Evolutionary conservation across 2,888 invertebrate species (phyloP).

Genomic region (Caenorhabditis japonica): DNA sequence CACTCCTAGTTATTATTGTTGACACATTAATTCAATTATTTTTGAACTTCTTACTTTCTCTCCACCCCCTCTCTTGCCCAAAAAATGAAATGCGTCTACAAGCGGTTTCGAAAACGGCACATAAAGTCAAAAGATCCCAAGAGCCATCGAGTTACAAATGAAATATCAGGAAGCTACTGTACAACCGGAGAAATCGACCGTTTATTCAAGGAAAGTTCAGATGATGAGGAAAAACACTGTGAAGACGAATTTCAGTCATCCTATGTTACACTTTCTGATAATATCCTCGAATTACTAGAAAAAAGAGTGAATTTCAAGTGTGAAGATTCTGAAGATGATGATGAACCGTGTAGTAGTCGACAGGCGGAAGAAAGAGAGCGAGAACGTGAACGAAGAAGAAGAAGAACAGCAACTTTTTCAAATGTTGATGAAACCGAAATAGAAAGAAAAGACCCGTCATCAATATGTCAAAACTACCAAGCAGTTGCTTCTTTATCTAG

Average conservation of each 20-base stretch:
- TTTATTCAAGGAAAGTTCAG: neutral
- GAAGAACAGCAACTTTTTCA: neutral
- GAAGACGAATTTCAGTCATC: neutral
- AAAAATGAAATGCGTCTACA: constrained; percentile 12
- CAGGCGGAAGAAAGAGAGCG: neutral
- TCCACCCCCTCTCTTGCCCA: neutral
- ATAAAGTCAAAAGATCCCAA: neutral
- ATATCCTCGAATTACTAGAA: too few relatives aligned
- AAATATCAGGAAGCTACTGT: constrained; percentile 3
- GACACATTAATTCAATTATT: too few relatives aligned
- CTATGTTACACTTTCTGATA: too few relatives aligned
- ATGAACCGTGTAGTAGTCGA: neutral
- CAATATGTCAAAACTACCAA: neutral
- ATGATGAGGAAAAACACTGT: neutral
- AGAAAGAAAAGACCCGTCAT: neutral
- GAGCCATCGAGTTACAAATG: neutral
- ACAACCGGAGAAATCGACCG: constrained; percentile 4
- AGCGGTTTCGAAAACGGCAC: neutral
- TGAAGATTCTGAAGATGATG: neutral
- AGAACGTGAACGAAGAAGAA: neutral
- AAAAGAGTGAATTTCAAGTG: neutral
- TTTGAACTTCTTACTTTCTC: neutral
- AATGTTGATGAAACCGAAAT: neutral
- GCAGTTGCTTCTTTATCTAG: neutral
- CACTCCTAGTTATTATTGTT: too few relatives aligned